A percentile compares a stretch with the other conserved stretches of the same genome.
Conservation (phyloP, 2,888 invertebrate genomes). For the Pterobdella sp. region DNA sequence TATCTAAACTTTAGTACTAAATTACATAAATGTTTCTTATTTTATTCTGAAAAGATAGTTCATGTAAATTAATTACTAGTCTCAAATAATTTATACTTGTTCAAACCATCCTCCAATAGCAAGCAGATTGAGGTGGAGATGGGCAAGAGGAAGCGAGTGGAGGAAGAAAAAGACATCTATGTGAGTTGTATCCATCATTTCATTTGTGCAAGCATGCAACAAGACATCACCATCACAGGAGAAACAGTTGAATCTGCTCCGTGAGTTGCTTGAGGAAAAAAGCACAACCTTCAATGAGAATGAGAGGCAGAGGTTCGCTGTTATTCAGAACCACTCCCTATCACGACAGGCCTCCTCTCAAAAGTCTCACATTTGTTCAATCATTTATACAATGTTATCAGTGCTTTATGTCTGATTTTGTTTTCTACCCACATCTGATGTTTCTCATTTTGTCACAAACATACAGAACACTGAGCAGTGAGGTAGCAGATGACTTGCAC, state of each 20-base stretch:
- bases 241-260: constrained; percentile 64
- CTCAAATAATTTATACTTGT: background rate
- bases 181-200: constrained; percentile 4
- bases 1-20: too few species aligned
- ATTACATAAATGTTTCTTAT: too few species aligned
- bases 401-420: background rate
- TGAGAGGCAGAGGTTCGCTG: constrained; percentile 71
- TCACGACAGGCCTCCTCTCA: constrained; percentile 32
- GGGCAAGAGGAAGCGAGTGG: constrained; percentile 61
- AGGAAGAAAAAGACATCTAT: constrained; percentile 64
- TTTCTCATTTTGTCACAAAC: background rate
- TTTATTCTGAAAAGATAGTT: too few species aligned
- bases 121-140: constrained; percentile 73
- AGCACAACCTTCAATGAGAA: constrained; percentile 62
- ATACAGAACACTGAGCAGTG: background rate
- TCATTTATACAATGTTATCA: background rate
- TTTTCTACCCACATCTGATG: background rate
- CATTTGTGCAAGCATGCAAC: background rate
- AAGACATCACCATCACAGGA: constrained; percentile 53
- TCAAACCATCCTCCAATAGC: constrained; percentile 14
- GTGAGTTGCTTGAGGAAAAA: constrained; percentile 67
- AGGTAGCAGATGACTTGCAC: constrained; percentile 51
- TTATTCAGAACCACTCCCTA: constrained; percentile 45
- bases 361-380: constrained; percentile 7
- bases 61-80: background rate